Evolutionary conservation across 2,888 invertebrate species (phyloP).

Genomic region (Agonopterix subpropinquella): DNA sequence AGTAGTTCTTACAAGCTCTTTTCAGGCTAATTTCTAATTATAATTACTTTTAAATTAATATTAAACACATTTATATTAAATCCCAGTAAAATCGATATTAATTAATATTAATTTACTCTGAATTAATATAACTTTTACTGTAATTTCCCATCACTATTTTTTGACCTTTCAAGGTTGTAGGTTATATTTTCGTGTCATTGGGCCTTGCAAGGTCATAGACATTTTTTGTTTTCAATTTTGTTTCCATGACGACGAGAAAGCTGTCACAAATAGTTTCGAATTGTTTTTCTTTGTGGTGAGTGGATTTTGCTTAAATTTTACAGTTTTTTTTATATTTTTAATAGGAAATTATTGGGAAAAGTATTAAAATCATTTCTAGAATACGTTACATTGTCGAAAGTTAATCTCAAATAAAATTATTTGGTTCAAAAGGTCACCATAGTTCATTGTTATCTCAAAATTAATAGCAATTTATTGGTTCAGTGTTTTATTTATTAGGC

Average conservation of each 20-base stretch:
- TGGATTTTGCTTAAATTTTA: no score
- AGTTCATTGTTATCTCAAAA: no score
- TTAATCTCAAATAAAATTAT: no score
- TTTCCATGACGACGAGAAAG: conserved; percentile 13
- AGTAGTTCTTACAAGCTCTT: background rate
- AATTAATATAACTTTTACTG: background rate
- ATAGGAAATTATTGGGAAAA: no score
- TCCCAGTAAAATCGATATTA: no score
- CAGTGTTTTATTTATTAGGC: no score
- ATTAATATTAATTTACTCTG: background rate
- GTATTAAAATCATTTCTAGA: no score
- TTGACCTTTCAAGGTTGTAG: conserved; percentile 1
- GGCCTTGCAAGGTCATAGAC: conserved; percentile 7
- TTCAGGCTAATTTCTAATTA: background rate
- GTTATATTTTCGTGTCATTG: conserved; percentile 2
- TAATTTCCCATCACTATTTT: conserved; percentile 1
- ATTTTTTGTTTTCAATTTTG: conserved; percentile 8
- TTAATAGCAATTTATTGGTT: no score
- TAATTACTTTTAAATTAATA: background rate
- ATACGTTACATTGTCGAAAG: no score
- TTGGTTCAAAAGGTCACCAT: no score
- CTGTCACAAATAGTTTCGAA: background rate
- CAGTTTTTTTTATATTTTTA: no score
- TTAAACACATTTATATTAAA: background rate
- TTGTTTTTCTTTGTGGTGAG: no score